phyloP scores from a whole-genome alignment of 1,140 invertebrate species.

The Eufriesea mexicana region DNA sequence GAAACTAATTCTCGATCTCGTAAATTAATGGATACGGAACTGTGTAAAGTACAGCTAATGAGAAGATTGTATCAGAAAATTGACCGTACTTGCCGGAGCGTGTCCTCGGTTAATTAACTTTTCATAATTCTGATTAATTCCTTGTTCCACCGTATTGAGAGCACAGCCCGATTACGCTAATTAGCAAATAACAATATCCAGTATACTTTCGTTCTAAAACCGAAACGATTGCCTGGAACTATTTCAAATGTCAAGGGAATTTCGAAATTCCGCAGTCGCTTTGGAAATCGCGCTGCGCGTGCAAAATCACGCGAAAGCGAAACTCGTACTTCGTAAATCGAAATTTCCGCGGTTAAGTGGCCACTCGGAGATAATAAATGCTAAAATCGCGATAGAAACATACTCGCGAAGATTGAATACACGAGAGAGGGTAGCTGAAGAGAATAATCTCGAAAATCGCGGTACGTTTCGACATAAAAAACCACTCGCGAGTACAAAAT shows the following conservation, averaged over 20 bases:
- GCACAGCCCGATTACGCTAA: background rate
- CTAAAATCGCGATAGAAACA: too few species aligned
- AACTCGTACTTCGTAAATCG: too few species aligned
- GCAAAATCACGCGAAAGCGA: too few species aligned
- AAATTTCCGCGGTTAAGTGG: too few species aligned
- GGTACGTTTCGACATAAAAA: too few species aligned
- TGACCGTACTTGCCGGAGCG: background rate
- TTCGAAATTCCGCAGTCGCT: too few species aligned
- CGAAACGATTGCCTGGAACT: background rate
- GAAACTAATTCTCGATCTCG: background rate
- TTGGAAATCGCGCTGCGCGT: too few species aligned
- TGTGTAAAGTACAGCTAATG: background rate
- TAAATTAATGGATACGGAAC: background rate
- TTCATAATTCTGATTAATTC: background rate
- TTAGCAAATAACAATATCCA: background rate
- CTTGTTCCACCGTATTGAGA: background rate
- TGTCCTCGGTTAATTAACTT: background rate
- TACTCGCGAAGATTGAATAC: too few species aligned
- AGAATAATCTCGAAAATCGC: too few species aligned
- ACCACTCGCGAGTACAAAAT: background rate
- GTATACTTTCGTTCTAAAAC: background rate
- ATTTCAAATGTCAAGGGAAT: background rate
- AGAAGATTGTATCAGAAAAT: background rate
- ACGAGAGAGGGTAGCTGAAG: too few species aligned
- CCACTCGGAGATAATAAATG: too few species aligned